Base-by-base conservation (phyloP, 2,113 vertebrate genomes). In the Caloenas nicobarica region DNA sequence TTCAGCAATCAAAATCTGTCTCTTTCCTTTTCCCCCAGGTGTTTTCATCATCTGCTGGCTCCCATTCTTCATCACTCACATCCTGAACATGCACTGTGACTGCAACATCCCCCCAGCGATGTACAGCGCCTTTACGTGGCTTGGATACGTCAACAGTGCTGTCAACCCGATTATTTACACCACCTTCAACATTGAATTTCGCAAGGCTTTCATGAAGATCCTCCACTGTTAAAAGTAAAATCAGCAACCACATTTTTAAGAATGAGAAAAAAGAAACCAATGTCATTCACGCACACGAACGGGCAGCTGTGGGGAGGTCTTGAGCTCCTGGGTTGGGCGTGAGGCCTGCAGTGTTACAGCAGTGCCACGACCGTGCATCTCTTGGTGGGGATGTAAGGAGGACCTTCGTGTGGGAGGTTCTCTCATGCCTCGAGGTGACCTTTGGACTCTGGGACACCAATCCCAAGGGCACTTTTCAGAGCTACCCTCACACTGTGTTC, bases 31-130 rank as follows among this genome's bases (percentile, higher is more conserved):
- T 31, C 46, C 97, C 72, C 94, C 94, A 99, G 99, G 99, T 96
- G 99, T 99, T 73, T 99, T 99, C 97, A 99, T 99, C 97, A 99
- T 99, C 95, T 99, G 99, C 97, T 99, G 99, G 99, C 98, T 99
- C 93, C 99, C 99, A 2, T 99, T 99, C 98, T 99, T 99, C 98
- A 99, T 99, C 96, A 99, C 99, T 15, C 99, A 99, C 97, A 99
- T 99, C 98, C 96, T 99, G 94, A 99, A 99, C 97, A 99, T 99
- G 94, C 99, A 99, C 98, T 99, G 99, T 97, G 98, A 98, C 77
- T 99, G 99, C 98, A 98, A 97, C 91, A 99, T 99, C 89, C 99
- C 99, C 1, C 98, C 98, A 8, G 98, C 98, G 89, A 97, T 99
- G 98, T 99, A 99, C 97, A 99, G 98, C 38, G 99, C 99, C 93